A percentile compares a stretch with the other conserved stretches of the same genome.
Evolutionary conservation across 2,888 invertebrate genomes (phyloP).

Genomic region (Acrobasis repandana): DNA sequence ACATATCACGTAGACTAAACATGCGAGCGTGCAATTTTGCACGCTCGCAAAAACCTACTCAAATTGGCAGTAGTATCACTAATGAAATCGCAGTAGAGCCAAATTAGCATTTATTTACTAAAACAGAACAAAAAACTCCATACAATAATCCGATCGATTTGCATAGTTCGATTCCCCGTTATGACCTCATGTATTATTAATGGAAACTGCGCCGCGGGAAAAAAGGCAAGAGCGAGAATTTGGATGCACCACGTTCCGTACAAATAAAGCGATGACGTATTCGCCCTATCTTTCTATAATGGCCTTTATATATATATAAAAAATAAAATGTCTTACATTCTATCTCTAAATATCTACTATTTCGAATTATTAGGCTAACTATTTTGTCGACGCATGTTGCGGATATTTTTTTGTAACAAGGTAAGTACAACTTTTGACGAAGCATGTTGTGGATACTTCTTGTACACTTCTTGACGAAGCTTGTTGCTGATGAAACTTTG

Average conservation of each 20-base stretch:
- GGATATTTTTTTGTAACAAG: no score
- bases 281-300: no score
- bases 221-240: conserved; percentile 25
- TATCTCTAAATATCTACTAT: no score
- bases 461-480: no score
- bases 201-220: conserved; percentile 27
- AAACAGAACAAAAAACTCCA: conserved; percentile 23
- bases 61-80: no score
- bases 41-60: conserved; percentile 1
- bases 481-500: no score
- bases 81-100: background rate
- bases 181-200: conserved; percentile 38
- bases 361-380: no score
- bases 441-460: no score
- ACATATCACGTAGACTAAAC: background rate
- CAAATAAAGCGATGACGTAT: background rate
- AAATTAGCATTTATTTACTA: conserved; percentile 12
- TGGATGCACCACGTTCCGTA: conserved; percentile 24
- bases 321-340: no score
- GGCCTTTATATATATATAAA: no score
- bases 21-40: background rate
- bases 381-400: no score
- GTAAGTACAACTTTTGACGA: no score
- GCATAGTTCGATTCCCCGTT: conserved; percentile 36
- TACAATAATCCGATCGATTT: conserved; percentile 32